Percentiles rank a stretch among this genome's conserved stretches.
Evolutionary conservation across 2,888 invertebrate species (phyloP).

Genomic region (Clitarchus hookeri): DNA sequence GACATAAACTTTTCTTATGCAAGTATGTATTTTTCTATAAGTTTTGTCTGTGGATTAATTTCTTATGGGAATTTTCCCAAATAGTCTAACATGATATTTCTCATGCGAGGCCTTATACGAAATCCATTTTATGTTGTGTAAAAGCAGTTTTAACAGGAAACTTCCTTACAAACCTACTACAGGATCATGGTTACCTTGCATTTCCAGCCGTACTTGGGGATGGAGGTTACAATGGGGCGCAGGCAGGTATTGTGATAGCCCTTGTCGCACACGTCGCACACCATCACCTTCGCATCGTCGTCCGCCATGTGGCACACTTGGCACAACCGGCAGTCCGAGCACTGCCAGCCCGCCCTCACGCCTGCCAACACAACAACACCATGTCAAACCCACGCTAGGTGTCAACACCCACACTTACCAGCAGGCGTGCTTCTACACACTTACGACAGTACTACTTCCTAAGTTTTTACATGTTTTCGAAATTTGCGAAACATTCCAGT

Average conservation of each 20-base stretch:
- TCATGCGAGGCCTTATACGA: no score
- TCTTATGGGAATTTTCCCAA: no score
- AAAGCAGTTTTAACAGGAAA: no score
- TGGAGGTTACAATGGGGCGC: slow-evolving; percentile 87
- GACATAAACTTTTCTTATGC: no score
- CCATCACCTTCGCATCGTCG: slow-evolving; percentile 75
- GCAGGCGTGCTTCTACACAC: no score
- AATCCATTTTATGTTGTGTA: no score
- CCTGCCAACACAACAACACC: slow-evolving; percentile 54
- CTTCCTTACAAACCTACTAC: not conserved
- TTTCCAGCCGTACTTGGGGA: slow-evolving; percentile 98
- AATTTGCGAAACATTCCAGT: no score
- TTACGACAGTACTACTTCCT: no score
- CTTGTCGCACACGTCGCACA: slow-evolving; percentile 97
- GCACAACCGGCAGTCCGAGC: slow-evolving; percentile 88
- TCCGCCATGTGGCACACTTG: slow-evolving; percentile 89
- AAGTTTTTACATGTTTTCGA: no score
- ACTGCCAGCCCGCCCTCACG: slow-evolving; percentile 94
- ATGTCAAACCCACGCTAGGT: not conserved
- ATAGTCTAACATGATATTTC: no score
- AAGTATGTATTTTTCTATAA: no score
- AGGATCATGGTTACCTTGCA: slow-evolving; percentile 69
- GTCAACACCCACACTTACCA: not conserved
- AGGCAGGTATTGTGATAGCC: slow-evolving; percentile 94
- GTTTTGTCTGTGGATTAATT: no score